Conservation (phyloP, 2,113 vertebrate species). For the Microtus oregoni region DNA sequence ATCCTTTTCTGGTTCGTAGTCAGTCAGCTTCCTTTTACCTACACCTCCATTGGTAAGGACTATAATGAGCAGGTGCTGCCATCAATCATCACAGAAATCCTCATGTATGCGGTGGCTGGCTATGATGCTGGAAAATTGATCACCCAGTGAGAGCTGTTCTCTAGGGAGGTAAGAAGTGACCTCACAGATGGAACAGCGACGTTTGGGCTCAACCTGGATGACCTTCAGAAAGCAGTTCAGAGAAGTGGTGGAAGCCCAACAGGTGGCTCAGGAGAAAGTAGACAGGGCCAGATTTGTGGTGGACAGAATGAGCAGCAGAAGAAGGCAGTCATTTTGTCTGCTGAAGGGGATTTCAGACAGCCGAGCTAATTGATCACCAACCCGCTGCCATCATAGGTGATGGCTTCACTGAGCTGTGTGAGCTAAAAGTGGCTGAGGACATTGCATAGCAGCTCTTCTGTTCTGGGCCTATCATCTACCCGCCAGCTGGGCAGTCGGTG, state of each 20-base stretch:
- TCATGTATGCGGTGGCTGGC: slow-evolving; percentile 93
- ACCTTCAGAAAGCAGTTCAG: too few species aligned
- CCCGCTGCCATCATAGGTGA: slow-evolving; percentile 92
- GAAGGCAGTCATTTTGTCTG: slow-evolving; percentile 91
- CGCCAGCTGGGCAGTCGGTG: slow-evolving; percentile 90
- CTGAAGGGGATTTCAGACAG: slow-evolving; percentile 95
- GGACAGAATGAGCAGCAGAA: slow-evolving; percentile 92
- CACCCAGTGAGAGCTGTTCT: slow-evolving; percentile 97
- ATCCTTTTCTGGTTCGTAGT: slow-evolving; percentile 95
- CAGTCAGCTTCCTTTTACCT: slow-evolving; percentile 93
- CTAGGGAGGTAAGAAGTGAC: slow-evolving; percentile 86
- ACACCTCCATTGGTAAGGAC: slow-evolving; percentile 96
- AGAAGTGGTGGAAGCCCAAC: too few species aligned
- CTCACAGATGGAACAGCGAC: background rate
- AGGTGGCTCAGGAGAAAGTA: too few species aligned
- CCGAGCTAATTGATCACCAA: slow-evolving; percentile 92
- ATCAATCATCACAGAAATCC: slow-evolving; percentile 93
- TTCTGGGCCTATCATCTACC: background rate
- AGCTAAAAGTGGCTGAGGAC: slow-evolving; percentile 96
- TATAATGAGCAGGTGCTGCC: slow-evolving; percentile 96
- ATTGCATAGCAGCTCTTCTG: slow-evolving; percentile 93
- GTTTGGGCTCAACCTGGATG: too few species aligned
- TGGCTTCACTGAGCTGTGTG: slow-evolving; percentile 95
- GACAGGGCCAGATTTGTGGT: slow-evolving; percentile 76
- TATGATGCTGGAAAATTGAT: slow-evolving; percentile 97